A percentile compares a stretch with the other conserved stretches of the same genome.
phyloP scores from a whole-genome alignment of 92 coral and sea anemone genomes.

The Porites lobata region DNA sequence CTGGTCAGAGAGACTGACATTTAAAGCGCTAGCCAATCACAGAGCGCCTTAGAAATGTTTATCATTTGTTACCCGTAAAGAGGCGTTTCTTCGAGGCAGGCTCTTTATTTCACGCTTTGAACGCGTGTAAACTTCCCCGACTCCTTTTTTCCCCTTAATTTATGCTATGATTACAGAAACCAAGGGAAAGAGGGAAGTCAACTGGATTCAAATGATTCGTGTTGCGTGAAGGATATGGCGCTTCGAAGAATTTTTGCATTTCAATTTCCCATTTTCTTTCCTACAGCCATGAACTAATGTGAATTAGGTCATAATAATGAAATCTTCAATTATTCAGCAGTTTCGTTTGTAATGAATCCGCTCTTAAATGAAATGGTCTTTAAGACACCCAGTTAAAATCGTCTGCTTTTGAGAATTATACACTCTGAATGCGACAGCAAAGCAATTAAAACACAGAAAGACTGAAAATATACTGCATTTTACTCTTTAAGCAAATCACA shows the following conservation, averaged over 20 bases:
- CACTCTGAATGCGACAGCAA: neutral
- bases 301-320: conserved; percentile 54
- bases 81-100: conserved; percentile 73
- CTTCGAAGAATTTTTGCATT: neutral
- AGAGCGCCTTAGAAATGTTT: conserved; percentile 67
- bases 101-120: conserved; percentile 66
- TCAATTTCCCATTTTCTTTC: neutral
- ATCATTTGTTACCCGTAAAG: conserved; percentile 85
- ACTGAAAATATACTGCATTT: neutral
- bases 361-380: conserved; percentile 39
- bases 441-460: neutral
- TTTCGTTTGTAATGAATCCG: conserved; percentile 24
- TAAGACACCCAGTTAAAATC: conserved; percentile 4
- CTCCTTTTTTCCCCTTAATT: neutral
- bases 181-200: neutral
- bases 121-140: conserved; percentile 59
- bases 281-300: conserved; percentile 45
- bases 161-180: neutral
- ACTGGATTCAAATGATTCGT: neutral
- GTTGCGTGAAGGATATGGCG: neutral
- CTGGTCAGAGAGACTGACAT: conserved; percentile 85
- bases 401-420: neutral
- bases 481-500: neutral
- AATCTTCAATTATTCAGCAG: conserved; percentile 34
- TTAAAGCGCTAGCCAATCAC: conserved; percentile 86